Percentiles rank a stretch among this genome's conserved stretches.
These are phyloP conservation scores for Thymelicus sylvestris DNA, from an alignment of 2,888 invertebrate species.

Conservation along the genomic window DNA sequence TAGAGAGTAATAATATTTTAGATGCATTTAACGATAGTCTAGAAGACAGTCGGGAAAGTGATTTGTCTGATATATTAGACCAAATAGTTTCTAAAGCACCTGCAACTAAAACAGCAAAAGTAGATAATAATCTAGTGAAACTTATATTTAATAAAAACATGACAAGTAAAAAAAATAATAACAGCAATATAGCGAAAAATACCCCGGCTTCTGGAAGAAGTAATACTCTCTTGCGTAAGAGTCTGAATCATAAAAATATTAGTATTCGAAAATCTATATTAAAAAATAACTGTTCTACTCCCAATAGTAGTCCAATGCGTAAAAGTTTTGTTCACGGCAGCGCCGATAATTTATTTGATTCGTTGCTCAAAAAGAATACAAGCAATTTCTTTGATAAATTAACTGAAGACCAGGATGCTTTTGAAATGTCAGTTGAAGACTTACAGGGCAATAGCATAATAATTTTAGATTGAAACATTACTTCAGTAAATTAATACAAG, in stretches of 20 bases:
- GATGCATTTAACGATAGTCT: conserved; percentile 58
- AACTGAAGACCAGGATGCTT: conserved; percentile 82
- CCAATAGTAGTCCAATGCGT: conserved; percentile 62
- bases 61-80: conserved; percentile 72
- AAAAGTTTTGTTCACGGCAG: conserved; percentile 43
- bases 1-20: conserved; percentile 49
- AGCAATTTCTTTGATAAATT: conserved; percentile 84
- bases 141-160: conserved; percentile 59
- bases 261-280: conserved; percentile 45
- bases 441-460: conserved; percentile 59
- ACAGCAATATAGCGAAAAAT: conserved; percentile 49
- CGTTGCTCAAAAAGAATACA: conserved; percentile 58
- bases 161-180: conserved; percentile 47
- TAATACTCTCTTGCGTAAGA: neutral
- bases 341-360: conserved; percentile 43
- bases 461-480: conserved; percentile 16
- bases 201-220: conserved; percentile 40
- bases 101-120: conserved; percentile 59
- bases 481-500: no score
- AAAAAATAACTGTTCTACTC: conserved; percentile 71
- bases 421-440: conserved; percentile 84
- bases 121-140: conserved; percentile 66
- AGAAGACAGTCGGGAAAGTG: conserved; percentile 55
- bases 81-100: conserved; percentile 64
- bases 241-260: conserved; percentile 10